phyloP scores from a whole-genome alignment of 2,797 vertebrate species.

The Danio choprae region DNA sequence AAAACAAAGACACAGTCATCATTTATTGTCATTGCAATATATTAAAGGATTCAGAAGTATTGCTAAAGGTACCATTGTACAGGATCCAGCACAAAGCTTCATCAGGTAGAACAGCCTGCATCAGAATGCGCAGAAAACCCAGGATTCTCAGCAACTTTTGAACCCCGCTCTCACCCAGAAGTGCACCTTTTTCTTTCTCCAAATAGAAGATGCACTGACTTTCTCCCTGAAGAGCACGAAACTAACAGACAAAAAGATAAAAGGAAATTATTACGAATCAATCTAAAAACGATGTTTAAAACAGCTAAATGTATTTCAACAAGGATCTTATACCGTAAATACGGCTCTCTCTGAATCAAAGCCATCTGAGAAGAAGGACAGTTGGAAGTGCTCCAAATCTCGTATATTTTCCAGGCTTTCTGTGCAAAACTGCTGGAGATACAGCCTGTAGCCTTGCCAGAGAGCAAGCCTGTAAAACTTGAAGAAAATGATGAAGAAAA shows the following conservation, averaged over 20 bases:
- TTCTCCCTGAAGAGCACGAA: conserved; percentile 84
- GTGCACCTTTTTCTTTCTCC: conserved; percentile 75
- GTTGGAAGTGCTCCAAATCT: conserved; percentile 80
- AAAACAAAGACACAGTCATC: not conserved
- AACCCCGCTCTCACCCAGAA: conserved; percentile 76
- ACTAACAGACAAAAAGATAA: conserved; percentile 70
- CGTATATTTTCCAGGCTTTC: conserved; percentile 74
- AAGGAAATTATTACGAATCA: not conserved
- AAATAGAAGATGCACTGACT: conserved; percentile 84
- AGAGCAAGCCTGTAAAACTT: conserved; percentile 90
- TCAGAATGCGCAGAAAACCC: conserved; percentile 82
- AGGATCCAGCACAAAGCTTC: conserved; percentile 89
- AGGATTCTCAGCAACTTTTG: conserved; percentile 81
- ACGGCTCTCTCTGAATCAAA: conserved; percentile 77
- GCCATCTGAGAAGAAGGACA: conserved; percentile 85
- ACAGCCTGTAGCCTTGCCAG: conserved; percentile 87
- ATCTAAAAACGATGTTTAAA: not conserved
- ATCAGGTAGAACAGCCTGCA: conserved; percentile 87
- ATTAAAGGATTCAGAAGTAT: not conserved
- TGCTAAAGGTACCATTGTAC: conserved; percentile 85
- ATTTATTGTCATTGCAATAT: not conserved
- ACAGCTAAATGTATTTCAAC: not conserved
- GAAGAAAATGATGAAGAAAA: conserved; percentile 30
- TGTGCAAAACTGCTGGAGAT: conserved; percentile 79
- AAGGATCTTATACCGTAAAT: conserved; percentile 74